Evolutionary conservation across 1,140 invertebrate genomes (phyloP).

Genomic region (Argopecten irradians): DNA sequence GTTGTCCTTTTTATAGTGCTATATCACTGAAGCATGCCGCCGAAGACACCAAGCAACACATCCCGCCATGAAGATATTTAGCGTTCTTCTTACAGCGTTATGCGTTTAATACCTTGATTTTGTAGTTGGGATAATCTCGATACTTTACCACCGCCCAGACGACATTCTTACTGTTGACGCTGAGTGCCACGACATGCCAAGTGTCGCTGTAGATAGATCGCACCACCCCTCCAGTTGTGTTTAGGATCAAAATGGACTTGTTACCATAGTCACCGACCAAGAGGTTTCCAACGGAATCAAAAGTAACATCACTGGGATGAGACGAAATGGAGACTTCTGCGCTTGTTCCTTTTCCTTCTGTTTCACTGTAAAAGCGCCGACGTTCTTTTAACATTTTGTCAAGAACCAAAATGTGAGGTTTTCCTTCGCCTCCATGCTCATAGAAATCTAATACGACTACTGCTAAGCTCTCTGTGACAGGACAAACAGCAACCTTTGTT

Average conservation of each 20-base stretch:
- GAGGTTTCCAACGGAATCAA: not conserved
- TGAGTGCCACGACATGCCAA: not conserved
- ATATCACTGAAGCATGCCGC: no score
- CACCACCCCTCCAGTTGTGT: not conserved
- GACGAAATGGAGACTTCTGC: not conserved
- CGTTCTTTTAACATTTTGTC: not conserved
- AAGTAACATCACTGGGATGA: not conserved
- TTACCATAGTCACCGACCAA: not conserved
- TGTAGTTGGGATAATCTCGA: not conserved
- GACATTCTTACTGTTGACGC: not conserved
- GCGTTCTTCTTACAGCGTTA: no score
- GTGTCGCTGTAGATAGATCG: not conserved
- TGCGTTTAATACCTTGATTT: not conserved
- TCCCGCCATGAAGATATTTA: no score
- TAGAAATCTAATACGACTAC: not conserved
- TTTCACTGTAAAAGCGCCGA: not conserved
- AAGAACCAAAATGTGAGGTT: not conserved
- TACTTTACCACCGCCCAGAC: not conserved
- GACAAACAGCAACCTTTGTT: not conserved
- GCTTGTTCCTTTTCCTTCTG: not conserved
- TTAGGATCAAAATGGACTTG: not conserved
- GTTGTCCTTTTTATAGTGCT: no score
- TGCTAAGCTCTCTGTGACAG: not conserved
- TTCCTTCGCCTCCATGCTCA: not conserved
- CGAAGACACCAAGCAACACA: no score